phyloP scores from a whole-genome alignment of 2,113 vertebrate genomes.

The Nothobranchius kuhntae region DNA sequence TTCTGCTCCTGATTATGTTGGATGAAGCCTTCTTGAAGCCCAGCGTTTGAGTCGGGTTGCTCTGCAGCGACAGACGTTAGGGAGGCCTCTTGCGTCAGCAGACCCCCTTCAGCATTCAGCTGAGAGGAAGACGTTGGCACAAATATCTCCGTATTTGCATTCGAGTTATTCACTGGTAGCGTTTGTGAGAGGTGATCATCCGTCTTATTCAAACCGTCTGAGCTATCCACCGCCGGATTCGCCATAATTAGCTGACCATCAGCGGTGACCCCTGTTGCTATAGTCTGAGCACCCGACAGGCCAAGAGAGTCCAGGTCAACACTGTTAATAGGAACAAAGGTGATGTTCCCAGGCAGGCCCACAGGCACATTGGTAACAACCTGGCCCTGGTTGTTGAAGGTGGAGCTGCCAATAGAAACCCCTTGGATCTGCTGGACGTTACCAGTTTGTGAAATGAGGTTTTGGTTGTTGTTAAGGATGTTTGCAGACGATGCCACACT shows the following conservation, averaged over 20 bases:
- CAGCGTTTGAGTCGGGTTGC: constrained; percentile 83
- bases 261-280: constrained; percentile 95
- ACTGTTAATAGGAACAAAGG: constrained; percentile 98
- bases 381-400: constrained; percentile 95
- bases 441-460: constrained; percentile 94
- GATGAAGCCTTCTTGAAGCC: constrained; percentile 91
- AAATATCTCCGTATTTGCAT: constrained; percentile 91
- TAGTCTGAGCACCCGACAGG: constrained; percentile 94
- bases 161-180: constrained; percentile 83
- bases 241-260: constrained; percentile 95
- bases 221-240: constrained; percentile 87
- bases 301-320: constrained; percentile 97
- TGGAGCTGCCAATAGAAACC: constrained; percentile 91
- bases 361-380: constrained; percentile 97
- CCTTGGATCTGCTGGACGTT: constrained; percentile 94
- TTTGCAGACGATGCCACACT: constrained; percentile 86
- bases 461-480: constrained; percentile 86
- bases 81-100: constrained; percentile 88
- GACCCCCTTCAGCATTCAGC: constrained; percentile 87
- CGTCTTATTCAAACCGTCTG: constrained; percentile 89
- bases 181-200: constrained; percentile 90
- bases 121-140: constrained; percentile 96
- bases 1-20: constrained; percentile 91
- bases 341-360: constrained; percentile 97
- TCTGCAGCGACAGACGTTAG: constrained; percentile 80